These are phyloP conservation scores for Myotis myotis DNA, from an alignment of 2,797 vertebrate species.

Conservation along the genomic window DNA sequence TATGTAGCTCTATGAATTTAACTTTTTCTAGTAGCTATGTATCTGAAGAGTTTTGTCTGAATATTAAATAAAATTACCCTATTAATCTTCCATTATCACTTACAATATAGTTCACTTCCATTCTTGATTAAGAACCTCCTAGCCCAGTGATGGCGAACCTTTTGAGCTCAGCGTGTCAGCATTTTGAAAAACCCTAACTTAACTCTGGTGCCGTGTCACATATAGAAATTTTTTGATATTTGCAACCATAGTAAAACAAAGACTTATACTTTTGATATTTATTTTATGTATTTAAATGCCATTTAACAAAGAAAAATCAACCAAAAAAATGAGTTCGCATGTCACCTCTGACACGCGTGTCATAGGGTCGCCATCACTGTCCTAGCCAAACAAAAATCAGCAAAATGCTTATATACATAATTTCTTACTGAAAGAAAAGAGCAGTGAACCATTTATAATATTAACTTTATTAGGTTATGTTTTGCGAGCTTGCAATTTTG, in stretches of 20 bases:
- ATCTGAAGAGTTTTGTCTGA: background rate
- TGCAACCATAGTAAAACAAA: too few relatives aligned
- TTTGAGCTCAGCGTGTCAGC: too few relatives aligned
- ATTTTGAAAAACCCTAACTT: too few relatives aligned
- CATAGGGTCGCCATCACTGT: background rate
- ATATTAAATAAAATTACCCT: background rate
- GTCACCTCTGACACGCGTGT: too few relatives aligned
- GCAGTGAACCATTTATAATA: background rate
- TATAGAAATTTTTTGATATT: too few relatives aligned
- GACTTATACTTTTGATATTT: too few relatives aligned
- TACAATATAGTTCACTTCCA: background rate
- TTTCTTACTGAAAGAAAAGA: slow-evolving; percentile 28
- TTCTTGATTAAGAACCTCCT: slow-evolving; percentile 13
- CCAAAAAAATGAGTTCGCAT: too few relatives aligned
- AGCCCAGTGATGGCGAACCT: background rate
- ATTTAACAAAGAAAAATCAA: too few relatives aligned
- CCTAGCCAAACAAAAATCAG: background rate
- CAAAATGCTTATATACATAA: background rate
- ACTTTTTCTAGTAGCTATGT: background rate
- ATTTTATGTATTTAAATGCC: too few relatives aligned
- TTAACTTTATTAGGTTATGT: background rate
- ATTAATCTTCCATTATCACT: background rate
- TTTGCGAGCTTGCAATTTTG: background rate
- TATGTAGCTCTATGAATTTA: background rate
- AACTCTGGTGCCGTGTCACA: too few relatives aligned